Evolutionary conservation across 2,113 vertebrate species (phyloP).

Genomic region (Perca flavescens): DNA sequence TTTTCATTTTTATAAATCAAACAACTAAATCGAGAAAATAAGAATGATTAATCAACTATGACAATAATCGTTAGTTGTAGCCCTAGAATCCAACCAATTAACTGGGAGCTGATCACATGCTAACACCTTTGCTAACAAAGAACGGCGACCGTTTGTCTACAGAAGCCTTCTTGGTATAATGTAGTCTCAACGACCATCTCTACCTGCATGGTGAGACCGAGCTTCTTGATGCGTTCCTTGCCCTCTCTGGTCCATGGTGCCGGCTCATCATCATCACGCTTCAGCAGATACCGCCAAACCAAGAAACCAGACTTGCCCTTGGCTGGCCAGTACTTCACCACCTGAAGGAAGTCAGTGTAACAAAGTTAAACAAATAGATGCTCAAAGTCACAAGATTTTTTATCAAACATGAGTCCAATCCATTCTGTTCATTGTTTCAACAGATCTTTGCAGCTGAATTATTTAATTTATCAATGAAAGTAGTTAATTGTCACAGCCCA

Average conservation of each 20-base stretch:
- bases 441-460: not conserved
- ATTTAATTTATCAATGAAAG: too few species aligned
- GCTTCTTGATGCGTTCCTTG: constrained; percentile 93
- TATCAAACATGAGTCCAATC: not conserved
- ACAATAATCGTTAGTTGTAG: too few species aligned
- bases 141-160: not conserved
- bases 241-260: constrained; percentile 97
- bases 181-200: not conserved
- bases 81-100: not conserved
- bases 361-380: not conserved
- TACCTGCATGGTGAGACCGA: constrained; percentile 96
- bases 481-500: too few species aligned
- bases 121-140: not conserved
- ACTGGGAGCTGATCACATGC: not conserved
- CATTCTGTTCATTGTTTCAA: not conserved
- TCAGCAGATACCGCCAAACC: constrained; percentile 95
- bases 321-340: constrained; percentile 97
- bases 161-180: not conserved
- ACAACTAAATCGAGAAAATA: too few species aligned
- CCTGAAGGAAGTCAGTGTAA: constrained; percentile 73
- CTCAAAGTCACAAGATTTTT: not conserved
- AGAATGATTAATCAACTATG: too few species aligned
- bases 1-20: too few species aligned
- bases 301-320: constrained; percentile 97
- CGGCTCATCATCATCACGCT: constrained; percentile 92